Base-by-base conservation (phyloP, 2,113 vertebrate species). In the Hemibagrus wyckioides region DNA sequence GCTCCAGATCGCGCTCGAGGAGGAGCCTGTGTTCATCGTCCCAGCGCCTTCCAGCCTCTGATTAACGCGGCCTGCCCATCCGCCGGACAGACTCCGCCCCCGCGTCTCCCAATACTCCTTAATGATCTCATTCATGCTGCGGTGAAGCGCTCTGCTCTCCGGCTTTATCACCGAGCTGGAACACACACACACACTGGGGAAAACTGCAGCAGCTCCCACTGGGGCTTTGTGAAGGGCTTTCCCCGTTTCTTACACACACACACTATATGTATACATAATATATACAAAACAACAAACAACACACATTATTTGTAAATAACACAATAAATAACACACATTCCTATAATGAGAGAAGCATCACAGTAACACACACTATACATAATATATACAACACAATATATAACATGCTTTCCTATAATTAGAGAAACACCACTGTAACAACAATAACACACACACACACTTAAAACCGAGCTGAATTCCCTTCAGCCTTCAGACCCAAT, bases 81-180 rank as follows among this genome's bases (percentile, higher is more conserved):
- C 81, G 57, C 88, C 86, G 86, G 44, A 50, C 84, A 33, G 30
- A n/a, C 83, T n/a, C 73, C 81, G 23, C 90, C 86, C 88, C 80
- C 82, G 36, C 56, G 59, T 52, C 80, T 76, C 81, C 21, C 30
- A 44, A 69, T 36, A 44, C 48, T 30, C 36, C 84, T 85, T 57
- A 82, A 75, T 63, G 69, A 48, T 73, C 48, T 33, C 44, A 41
- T 19, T 80, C 63, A 23, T n/a, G 50, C 56, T 54, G 41, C 50
- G n/a, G 82, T 67, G 50, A 19, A 2, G n/a, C n/a, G 8, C 59
- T 10, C n/a, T 54, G 63, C 41, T 56, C 48, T 56, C 30, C 15
- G 13, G 44, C 48, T 39, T 67, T 21, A 84, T 84, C 82, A 69
- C 30, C 36, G 44, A 50, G 28, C 15, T 67, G 61, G 50, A 33